Conservation (phyloP, 2,888 invertebrate genomes). For the Leptura quadrifasciata region DNA sequence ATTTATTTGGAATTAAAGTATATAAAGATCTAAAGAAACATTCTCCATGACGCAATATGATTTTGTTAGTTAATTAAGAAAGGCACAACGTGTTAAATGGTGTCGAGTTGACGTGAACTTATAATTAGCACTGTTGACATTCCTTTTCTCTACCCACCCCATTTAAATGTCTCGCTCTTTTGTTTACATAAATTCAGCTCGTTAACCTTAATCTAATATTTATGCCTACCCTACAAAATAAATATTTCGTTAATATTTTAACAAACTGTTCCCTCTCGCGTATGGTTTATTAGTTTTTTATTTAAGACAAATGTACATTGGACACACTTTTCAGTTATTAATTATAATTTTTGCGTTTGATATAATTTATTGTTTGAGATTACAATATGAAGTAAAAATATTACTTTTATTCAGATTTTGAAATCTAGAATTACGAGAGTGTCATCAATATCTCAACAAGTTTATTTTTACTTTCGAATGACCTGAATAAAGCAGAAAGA, state of each 20-base stretch:
- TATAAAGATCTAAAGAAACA: not conserved
- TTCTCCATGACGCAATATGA: conserved; percentile 15
- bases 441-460: too few species aligned
- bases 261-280: conserved; percentile 1
- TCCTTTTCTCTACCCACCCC: conserved; percentile 47
- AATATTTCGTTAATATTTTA: conserved; percentile 22
- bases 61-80: conserved; percentile 41
- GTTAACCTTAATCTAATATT: conserved; percentile 49
- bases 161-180: conserved; percentile 48
- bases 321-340: not conserved
- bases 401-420: too few species aligned
- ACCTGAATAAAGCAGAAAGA: too few species aligned
- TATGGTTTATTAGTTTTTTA: conserved; percentile 2
- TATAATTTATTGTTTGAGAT: not conserved
- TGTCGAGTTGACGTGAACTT: conserved; percentile 51
- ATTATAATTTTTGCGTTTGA: not conserved
- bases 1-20: too few species aligned
- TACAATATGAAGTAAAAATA: too few species aligned
- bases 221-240: conserved; percentile 21
- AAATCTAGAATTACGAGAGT: too few species aligned
- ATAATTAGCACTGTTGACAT: conserved; percentile 56
- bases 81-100: conserved; percentile 44
- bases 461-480: too few species aligned
- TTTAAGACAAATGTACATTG: not conserved
- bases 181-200: conserved; percentile 55